Base-by-base conservation (phyloP, 2,888 invertebrate genomes). In the Diarsia brunnea region DNA sequence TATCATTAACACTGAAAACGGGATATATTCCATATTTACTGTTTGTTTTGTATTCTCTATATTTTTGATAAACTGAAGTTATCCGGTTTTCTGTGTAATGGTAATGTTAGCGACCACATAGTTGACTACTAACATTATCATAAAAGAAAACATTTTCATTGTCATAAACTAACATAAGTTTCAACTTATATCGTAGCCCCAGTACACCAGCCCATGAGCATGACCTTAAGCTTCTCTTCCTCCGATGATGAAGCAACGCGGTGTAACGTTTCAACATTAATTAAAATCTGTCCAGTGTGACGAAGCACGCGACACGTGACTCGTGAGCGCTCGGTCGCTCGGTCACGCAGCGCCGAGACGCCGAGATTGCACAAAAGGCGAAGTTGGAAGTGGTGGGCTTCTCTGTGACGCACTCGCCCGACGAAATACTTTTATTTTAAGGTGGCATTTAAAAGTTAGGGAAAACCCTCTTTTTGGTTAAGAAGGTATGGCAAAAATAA, bases 361-460 rank as follows among this genome's bases (percentile, higher is more conserved):
- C 19, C 63, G 45, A 67, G 49, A 21, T 77, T 65, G 76, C 67
- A 75, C 68, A 81, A 81, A 78, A 81, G 81, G 70, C 19, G 45
- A 78, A 84, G 19, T 73, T 16, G 47, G 45, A 71, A 75, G 47
- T 38, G 69, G 21, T 60, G 38, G 89, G 90, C 87, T 90, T 92
- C 90, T 19, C 82, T 84, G 60, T 91, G 91, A 92, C 91, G 91
- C 87, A 89, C 84, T 70, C 75, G 70, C 64, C 65, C 60, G 73
- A 55, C 68, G 73, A 83, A 83, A 81, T 69, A 31, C 19, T 73
- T 80, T 84, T 77, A 77, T 83, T 74, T 77, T 27, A 64, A 66
- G 61, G 45, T 60, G 72, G 27, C 80, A 73, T 80, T 83, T 76
- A 73, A 85, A 82, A 76, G 49, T 84, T 70, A 45, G 4, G 31